A percentile compares a stretch with the other conserved stretches of the same genome.
Evolutionary conservation across 2,797 vertebrate genomes (phyloP).

Genomic region (Notolabrus celidotus): DNA sequence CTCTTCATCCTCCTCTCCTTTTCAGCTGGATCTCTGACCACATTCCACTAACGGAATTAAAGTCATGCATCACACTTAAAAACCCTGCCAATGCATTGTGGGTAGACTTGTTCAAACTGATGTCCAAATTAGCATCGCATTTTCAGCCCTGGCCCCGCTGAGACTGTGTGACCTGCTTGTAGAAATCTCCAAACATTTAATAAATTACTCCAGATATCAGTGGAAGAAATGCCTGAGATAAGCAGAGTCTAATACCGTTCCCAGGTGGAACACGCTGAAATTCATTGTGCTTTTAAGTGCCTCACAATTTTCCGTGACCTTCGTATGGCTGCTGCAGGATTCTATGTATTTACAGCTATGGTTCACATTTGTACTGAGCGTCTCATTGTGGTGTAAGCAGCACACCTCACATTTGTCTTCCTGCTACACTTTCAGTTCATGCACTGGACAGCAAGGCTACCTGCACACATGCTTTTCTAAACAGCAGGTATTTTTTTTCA

Average conservation of each 20-base stretch:
- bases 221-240: conserved; percentile 22
- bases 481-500: conserved; percentile 59
- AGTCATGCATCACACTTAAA: conserved; percentile 84
- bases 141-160: conserved; percentile 49
- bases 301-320: conserved; percentile 46
- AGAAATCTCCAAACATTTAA: conserved; percentile 61
- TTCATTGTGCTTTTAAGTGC: conserved; percentile 34
- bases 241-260: neutral
- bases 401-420: conserved; percentile 48
- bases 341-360: conserved; percentile 50
- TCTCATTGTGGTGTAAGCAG: conserved; percentile 39
- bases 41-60: conserved; percentile 84
- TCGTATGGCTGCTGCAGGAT: conserved; percentile 29
- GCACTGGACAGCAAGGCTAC: conserved; percentile 26
- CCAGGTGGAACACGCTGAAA: conserved; percentile 4
- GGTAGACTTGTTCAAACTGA: conserved; percentile 81
- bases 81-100: conserved; percentile 82
- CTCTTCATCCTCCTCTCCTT: conserved; percentile 63
- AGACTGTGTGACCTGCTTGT: conserved; percentile 62
- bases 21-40: conserved; percentile 74
- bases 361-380: conserved; percentile 35
- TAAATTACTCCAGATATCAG: conserved; percentile 48
- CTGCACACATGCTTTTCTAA: conserved; percentile 34
- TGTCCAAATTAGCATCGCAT: conserved; percentile 79
- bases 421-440: conserved; percentile 20